A percentile compares a stretch with the other conserved stretches of the same genome.
Conservation (phyloP, 2,888 invertebrate genomes). For the Loripinus fragilis region DNA sequence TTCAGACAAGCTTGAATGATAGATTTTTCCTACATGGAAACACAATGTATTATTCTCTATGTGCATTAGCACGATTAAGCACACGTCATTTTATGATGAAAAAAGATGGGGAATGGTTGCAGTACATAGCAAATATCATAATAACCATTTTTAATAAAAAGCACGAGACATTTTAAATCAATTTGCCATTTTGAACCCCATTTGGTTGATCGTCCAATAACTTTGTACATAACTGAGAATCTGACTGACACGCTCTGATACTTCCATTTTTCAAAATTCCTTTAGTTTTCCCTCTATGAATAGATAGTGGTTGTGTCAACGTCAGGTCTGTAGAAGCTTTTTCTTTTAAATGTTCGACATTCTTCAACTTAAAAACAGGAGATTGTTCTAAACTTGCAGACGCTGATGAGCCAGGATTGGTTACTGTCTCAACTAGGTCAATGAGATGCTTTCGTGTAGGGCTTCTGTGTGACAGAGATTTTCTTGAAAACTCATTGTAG, state of each 20-base stretch:
- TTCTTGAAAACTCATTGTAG: conserved; percentile 26
- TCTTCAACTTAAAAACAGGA: background rate
- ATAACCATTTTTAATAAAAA: no score
- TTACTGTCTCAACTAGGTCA: conserved; percentile 21
- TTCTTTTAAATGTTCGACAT: background rate
- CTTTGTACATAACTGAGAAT: background rate
- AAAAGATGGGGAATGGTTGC: no score
- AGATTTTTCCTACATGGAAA: no score
- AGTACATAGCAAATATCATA: no score
- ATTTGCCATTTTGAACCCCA: background rate
- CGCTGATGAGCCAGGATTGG: background rate
- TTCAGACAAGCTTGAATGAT: no score
- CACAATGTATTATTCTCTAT: no score
- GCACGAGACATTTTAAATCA: no score
- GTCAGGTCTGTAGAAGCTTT: background rate
- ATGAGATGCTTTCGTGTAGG: conserved; percentile 28
- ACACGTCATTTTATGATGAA: no score
- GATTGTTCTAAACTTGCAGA: background rate
- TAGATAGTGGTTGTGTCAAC: background rate
- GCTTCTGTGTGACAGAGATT: conserved; percentile 18
- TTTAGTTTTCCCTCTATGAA: background rate
- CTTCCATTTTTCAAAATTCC: background rate
- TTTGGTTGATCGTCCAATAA: background rate
- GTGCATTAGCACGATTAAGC: no score
- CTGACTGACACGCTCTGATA: background rate